Base-by-base conservation (phyloP, 2,888 invertebrate species). In the Caenorhabditis sp. region DNA sequence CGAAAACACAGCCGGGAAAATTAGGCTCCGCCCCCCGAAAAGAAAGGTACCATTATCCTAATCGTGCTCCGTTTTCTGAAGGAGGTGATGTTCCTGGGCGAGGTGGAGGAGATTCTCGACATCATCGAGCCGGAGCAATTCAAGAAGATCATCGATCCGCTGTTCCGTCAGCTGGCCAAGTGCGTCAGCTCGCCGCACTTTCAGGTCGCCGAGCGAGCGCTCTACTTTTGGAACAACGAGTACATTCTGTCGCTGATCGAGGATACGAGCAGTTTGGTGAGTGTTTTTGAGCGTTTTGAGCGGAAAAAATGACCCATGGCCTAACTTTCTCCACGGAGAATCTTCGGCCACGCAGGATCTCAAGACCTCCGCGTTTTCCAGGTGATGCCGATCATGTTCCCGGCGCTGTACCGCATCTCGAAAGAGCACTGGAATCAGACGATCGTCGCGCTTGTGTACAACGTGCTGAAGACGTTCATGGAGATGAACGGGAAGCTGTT, bases 391-490 rank as follows among this genome's bases (percentile, higher is more conserved):
- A 98, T 99, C 91, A 98, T 99, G 97, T 99, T 99, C 94, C 98
- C 98, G 86, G 97, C 98, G 89, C 94, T 99, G 92, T 99, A 99
- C 94, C 96, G 97, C 93, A 97, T 97, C 49, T 86, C 85, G 0
- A 98, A 98, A 94, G 97, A 98, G 93, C 99, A 99, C 94, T 99
- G 99, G 99, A 99, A 99, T 94, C 98, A 98, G 94, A 99, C 98
- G 88, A 99, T 99, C 92, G 96, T 99, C 90, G 98, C 98, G 84
- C 95, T 99, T 92, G 98, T 99, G 92, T 99, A 99, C 94, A 99
- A 99, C 94, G 99, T 99, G 93, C 95, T 99, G 92, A 99, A 99
- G 94, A 96, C 98, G 79, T 99, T 99, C 94, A 99, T 99, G 99
- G 99, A 99, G 94, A 99, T 99, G 98, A 99, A 99, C 94, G 97